A percentile compares a stretch with the other conserved stretches of the same genome.
These are phyloP conservation scores for Paedocypris sp. DNA, from an alignment of 2,113 vertebrate genomes.

Conservation along the genomic window DNA sequence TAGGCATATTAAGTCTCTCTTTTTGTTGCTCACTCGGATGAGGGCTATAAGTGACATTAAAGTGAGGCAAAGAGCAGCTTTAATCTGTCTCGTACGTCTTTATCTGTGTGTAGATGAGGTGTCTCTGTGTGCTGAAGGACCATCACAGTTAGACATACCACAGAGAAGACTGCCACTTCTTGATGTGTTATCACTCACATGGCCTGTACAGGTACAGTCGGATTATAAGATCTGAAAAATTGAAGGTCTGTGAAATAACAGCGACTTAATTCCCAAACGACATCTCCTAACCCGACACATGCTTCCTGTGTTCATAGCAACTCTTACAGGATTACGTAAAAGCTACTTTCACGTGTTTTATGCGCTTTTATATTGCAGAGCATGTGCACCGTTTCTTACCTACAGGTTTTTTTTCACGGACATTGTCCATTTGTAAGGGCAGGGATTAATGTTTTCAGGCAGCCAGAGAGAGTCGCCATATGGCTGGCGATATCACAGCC, in stretches of 20 bases:
- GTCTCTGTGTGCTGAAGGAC: slow-evolving; percentile 7
- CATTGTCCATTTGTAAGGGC: slow-evolving; percentile 24
- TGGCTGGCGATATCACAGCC: slow-evolving; percentile 11
- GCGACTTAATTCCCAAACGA: not conserved
- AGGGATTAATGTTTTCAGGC: slow-evolving; percentile 26
- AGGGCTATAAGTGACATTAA: slow-evolving; percentile 26
- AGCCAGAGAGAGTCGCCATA: slow-evolving; percentile 24
- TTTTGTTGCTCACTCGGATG: not conserved
- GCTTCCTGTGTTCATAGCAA: not conserved
- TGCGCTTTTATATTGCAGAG: slow-evolving; percentile 16
- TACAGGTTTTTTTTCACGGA: not conserved
- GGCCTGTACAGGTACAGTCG: not conserved
- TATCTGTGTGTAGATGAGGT: slow-evolving; percentile 14
- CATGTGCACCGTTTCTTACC: slow-evolving; percentile 11
- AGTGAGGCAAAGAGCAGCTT: slow-evolving; percentile 20
- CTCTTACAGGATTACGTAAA: slow-evolving; percentile 17
- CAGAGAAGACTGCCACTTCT: not conserved
- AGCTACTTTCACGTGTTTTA: slow-evolving; percentile 13
- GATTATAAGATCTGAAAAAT: not conserved
- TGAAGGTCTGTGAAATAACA: slow-evolving; percentile 1
- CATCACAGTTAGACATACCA: slow-evolving; percentile 16
- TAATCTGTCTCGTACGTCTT: slow-evolving; percentile 18
- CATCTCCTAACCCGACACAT: slow-evolving; percentile 1
- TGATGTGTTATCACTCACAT: not conserved
- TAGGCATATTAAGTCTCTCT: slow-evolving; percentile 28